Base-by-base conservation (phyloP, 2,113 vertebrate species). In the Equus przewalskii region DNA sequence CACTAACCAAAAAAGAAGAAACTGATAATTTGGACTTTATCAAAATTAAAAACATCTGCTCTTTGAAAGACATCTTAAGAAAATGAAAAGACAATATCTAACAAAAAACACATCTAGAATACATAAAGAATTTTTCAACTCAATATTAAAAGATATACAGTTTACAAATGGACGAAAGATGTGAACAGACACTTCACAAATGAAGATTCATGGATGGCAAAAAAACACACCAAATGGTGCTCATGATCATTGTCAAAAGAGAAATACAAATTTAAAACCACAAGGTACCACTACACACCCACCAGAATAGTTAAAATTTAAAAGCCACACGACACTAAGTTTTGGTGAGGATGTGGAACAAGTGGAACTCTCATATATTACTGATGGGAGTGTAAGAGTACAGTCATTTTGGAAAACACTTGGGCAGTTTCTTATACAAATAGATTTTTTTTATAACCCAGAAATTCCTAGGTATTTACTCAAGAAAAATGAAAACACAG, bases 401-500 rank as follows among this genome's bases (percentile, higher is more conserved):
- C 36, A 85, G 14, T 54, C 26, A 58, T 80, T 89, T 85, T 73
- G 58, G 60, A 84, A 89, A 97, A 87, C 24, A 16, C 41, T 30
- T 64, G 13, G 33, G 19, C 72, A 64, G 64, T 95, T 73, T 62
- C 56, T 89, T 64, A 87, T 22, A 44, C n/a, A 62, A 51, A 78
- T 18, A 79, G 18, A 65, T 36, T 33, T 65, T 94, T 28, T 5
- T 56, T 67, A n/a, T 80, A n/a, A 49, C 8, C 56, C 58, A n/a
- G 41, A 89, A 95, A 76, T 36, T 82, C n/a, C 60, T 72, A 65
- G 16, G 10, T 65, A 75, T 64, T 93, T 93, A 82, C 28, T 95
- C 60, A 85, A 41, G 44, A 86, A 93, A 96, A 88, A 88, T 72
- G 44, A 49, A 87, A 91, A 72, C 19, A 72, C 24, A 49, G 70